Base-by-base conservation (phyloP, 2,113 vertebrate species). In the Gnathonemus longibarbis region DNA sequence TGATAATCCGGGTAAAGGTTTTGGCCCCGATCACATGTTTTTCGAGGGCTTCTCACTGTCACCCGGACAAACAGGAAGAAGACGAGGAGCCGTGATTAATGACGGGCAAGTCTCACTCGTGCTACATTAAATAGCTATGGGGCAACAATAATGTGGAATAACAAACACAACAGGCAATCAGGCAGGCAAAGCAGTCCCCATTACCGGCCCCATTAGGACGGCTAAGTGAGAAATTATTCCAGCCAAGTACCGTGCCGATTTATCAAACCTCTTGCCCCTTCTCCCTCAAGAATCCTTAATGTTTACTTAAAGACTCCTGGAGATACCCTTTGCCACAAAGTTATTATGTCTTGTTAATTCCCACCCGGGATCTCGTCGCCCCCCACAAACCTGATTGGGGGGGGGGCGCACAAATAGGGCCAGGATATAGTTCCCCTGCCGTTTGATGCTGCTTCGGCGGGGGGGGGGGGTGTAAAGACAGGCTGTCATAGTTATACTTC, bases 201-300 rank as follows among this genome's bases (percentile, higher is more conserved):
- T 95, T 94, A 96, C 93, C 90, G 92, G 93, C 91, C 95, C 94
- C 92, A 52, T 94, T 95, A 96, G 94, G 94, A 95, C 91, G 92
- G 93, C 95, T 95, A 94, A 95, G 93, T 93, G 94, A 96, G 94
- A 96, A 96, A 96, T 96, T 94, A 94, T 91, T 94, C 94, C 62
- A 77, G 91, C 93, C 91, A 13, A 88, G 92, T 92, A 91, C 89
- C 91, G 93, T 92, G 94, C 93, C 92, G 92, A 94, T 93, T 95
- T 94, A 96, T 95, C 93, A 95, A 95, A 91, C 90, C 48, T 90
- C 92, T 92, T 92, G 89, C 92, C 89, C 91, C 91, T 92, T 91
- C 88, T 21, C 0, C 91, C 92, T 94, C 91, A 93, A 94, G 92
- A 95, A 96, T 95, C 95, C 95, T 91, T 95, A 91, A 94, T 93